Evolutionary conservation across 1,140 invertebrate genomes (phyloP).

Genomic region (Mizuhopecten yessoensis): DNA sequence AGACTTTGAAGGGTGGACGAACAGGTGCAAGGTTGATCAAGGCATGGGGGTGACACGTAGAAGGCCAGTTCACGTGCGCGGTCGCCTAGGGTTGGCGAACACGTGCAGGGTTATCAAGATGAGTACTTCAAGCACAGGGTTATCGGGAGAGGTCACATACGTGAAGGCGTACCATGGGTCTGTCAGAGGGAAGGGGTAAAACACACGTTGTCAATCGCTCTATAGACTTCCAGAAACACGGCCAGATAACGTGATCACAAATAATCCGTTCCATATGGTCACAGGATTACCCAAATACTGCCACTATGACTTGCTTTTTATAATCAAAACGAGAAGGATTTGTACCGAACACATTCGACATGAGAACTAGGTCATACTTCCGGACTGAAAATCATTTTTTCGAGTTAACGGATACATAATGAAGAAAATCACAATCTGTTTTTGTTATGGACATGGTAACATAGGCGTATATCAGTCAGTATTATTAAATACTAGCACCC

Average conservation of each 20-base stretch:
- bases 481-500: too few species aligned
- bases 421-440: too few species aligned
- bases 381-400: too few species aligned
- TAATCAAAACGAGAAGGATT: not conserved
- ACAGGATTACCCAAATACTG: not conserved
- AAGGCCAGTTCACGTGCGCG: too few species aligned
- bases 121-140: not conserved
- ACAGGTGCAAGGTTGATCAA: too few species aligned
- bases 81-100: too few species aligned
- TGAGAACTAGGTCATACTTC: slow-evolving; percentile 26
- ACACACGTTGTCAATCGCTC: not conserved
- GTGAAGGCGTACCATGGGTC: not conserved
- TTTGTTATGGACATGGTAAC: too few species aligned
- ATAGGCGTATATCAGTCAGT: too few species aligned
- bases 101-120: not conserved
- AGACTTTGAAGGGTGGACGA: too few species aligned
- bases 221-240: slow-evolving; percentile 3
- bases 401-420: too few species aligned
- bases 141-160: not conserved
- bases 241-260: not conserved
- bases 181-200: not conserved
- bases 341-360: not conserved
- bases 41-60: too few species aligned
- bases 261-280: not conserved
- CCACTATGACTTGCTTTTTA: slow-evolving; percentile 34